Conservation (phyloP, 2,797 vertebrate species). For the Onychomys torridus region DNA sequence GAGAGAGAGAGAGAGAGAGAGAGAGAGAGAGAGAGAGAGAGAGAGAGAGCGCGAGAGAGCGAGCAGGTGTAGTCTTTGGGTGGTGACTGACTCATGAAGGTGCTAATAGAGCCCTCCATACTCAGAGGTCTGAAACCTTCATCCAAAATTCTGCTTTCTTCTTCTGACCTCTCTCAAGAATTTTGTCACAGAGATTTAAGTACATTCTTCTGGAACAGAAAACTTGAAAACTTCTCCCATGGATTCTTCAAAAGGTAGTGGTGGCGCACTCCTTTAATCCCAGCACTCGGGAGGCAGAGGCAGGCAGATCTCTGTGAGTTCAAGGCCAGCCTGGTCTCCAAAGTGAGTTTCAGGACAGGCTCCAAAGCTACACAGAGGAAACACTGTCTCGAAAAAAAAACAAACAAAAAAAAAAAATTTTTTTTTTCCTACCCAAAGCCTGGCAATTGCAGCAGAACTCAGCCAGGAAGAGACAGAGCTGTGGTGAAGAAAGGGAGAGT, state of each 20-base stretch:
- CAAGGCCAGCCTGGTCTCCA: no score
- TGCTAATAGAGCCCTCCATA: neutral
- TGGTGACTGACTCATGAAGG: neutral
- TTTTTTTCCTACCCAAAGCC: neutral
- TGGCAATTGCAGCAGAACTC: neutral
- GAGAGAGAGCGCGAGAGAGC: no score
- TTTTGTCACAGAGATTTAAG: neutral
- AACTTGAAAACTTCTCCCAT: neutral
- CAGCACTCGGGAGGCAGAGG: no score
- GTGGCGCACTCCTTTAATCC: no score
- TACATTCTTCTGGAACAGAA: neutral
- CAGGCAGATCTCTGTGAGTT: no score
- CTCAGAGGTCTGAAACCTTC: neutral
- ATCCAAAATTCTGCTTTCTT: neutral
- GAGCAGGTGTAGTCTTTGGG: neutral
- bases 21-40: no score
- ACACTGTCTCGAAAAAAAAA: no score
- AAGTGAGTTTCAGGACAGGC: no score
- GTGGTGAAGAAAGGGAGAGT: fast-evolving
- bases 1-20: no score
- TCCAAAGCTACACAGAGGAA: no score
- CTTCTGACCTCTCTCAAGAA: neutral
- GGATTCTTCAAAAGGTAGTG: no score
- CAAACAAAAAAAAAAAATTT: no score
- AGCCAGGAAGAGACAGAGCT: fast-evolving